These are phyloP conservation scores for Corythoichthys intestinalis DNA, from an alignment of 2,113 vertebrate genomes.

Conservation along the genomic window DNA sequence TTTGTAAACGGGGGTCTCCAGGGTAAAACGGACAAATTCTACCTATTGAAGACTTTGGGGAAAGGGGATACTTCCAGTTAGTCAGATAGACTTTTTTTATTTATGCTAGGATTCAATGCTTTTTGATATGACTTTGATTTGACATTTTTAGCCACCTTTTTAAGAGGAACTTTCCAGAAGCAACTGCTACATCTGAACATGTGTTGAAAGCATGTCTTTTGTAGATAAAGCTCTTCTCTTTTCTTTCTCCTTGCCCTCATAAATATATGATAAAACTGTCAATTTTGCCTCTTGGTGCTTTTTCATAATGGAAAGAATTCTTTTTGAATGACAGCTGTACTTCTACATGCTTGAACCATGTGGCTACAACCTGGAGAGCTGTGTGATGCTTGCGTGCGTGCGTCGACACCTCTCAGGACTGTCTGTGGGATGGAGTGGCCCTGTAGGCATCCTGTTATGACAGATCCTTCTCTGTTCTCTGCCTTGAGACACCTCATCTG, in stretches of 20 bases:
- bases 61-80: no score
- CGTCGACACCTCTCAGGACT: slow-evolving; percentile 53
- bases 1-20: no score
- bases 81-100: no score
- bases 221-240: slow-evolving; percentile 62
- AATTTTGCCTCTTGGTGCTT: slow-evolving; percentile 30
- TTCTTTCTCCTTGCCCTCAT: slow-evolving; percentile 63
- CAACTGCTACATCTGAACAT: slow-evolving; percentile 47
- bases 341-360: slow-evolving; percentile 33
- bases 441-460: slow-evolving; percentile 62
- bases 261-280: slow-evolving; percentile 73
- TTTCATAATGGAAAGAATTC: slow-evolving; percentile 15
- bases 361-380: slow-evolving; percentile 38
- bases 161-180: slow-evolving; percentile 18
- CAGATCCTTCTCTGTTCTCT: slow-evolving; percentile 45
- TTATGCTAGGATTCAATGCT: no score
- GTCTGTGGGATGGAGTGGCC: slow-evolving; percentile 48
- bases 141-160: no score
- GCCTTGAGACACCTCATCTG: slow-evolving; percentile 57
- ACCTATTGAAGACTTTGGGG: no score
- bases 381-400: slow-evolving; percentile 28
- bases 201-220: slow-evolving; percentile 42
- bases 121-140: no score
- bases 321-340: slow-evolving; percentile 51
- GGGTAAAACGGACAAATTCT: no score